These are phyloP conservation scores for Drosophila kepulauana DNA, from an alignment of 1,140 invertebrate genomes.

Conservation along the genomic window DNA sequence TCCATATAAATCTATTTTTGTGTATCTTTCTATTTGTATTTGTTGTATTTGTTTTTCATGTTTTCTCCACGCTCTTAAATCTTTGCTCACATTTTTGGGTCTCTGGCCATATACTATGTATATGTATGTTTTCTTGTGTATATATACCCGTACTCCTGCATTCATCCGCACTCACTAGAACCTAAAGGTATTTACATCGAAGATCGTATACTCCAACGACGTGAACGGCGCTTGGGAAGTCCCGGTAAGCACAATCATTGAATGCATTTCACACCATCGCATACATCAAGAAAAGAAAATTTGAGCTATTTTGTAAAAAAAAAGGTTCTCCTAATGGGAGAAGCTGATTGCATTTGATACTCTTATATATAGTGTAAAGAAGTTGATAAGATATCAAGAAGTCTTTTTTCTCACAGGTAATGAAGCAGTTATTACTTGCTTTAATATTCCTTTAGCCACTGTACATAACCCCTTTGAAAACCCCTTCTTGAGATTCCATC, in stretches of 20 bases:
- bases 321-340: too few relatives aligned
- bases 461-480: too few relatives aligned
- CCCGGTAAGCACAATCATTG: slow-evolving; percentile 68
- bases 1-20: slow-evolving; percentile 8
- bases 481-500: too few relatives aligned
- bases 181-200: slow-evolving; percentile 79
- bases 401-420: too few relatives aligned
- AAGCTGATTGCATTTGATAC: too few relatives aligned
- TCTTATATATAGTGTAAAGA: too few relatives aligned
- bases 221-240: slow-evolving; percentile 80
- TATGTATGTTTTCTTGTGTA: slow-evolving; percentile 33
- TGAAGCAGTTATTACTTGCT: too few relatives aligned
- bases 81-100: slow-evolving; percentile 41
- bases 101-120: slow-evolving; percentile 23
- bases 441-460: too few relatives aligned
- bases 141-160: slow-evolving; percentile 30
- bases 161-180: slow-evolving; percentile 62
- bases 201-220: slow-evolving; percentile 83
- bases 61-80: slow-evolving; percentile 41
- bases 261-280: too few relatives aligned
- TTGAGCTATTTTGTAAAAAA: too few relatives aligned
- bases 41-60: slow-evolving; percentile 43
- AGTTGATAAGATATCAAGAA: too few relatives aligned
- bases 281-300: too few relatives aligned
- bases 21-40: slow-evolving; percentile 24